Conservation (phyloP, 64 coral and sea anemone genomes). For the Exaiptasia diaphana region DNA sequence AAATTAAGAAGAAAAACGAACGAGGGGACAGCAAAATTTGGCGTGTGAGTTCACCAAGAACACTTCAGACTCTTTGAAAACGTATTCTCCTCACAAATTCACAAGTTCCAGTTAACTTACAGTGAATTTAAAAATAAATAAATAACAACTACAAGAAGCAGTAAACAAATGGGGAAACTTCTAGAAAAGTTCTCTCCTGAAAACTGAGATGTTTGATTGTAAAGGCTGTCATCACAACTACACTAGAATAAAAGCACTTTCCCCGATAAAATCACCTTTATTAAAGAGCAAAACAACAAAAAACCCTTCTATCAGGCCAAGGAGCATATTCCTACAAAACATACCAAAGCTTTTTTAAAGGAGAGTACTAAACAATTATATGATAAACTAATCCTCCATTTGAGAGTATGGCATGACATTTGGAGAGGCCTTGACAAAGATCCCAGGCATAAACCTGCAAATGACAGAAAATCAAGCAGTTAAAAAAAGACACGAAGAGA, state of each 20-base stretch:
- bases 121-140: background rate
- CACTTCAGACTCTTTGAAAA: background rate
- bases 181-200: constrained; percentile 14
- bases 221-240: constrained; percentile 28
- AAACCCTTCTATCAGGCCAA: constrained; percentile 27
- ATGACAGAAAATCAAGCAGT: background rate
- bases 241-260: constrained; percentile 17
- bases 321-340: background rate
- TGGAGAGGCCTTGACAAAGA: constrained; percentile 19
- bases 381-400: constrained; percentile 27
- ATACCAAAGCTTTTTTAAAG: background rate
- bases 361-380: constrained; percentile 11
- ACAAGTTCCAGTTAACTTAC: background rate
- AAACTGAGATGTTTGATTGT: constrained; percentile 41
- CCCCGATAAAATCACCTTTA: constrained; percentile 23
- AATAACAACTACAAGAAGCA: background rate
- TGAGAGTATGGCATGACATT: constrained; percentile 24
- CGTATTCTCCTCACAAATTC: no score
- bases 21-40: background rate
- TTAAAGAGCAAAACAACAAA: constrained; percentile 22
- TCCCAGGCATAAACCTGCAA: background rate
- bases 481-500: background rate
- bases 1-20: background rate
- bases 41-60: background rate
- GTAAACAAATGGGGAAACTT: no score